Conservation (phyloP, 1,140 invertebrate genomes). For the Ostrea edulis region DNA sequence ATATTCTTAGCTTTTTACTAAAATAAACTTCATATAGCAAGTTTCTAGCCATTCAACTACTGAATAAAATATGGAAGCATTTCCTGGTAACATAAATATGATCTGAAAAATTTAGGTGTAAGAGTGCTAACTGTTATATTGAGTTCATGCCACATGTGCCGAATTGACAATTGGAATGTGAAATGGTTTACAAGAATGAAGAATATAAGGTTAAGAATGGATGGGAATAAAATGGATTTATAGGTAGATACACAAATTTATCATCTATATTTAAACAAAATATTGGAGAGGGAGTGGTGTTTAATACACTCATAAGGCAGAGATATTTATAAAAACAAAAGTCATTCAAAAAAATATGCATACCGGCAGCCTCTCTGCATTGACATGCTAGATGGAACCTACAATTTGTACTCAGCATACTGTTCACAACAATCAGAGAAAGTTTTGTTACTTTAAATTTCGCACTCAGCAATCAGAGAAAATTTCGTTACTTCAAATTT, state of each 20-base stretch:
- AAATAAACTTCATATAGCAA: neutral
- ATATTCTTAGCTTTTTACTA: no score
- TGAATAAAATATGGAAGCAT: neutral
- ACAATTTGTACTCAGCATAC: neutral
- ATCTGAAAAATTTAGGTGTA: neutral
- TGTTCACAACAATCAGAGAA: neutral
- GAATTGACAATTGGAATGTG: neutral
- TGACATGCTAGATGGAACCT: constrained; percentile 5
- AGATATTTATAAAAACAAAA: neutral
- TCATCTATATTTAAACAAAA: neutral
- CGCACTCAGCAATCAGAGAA: no score
- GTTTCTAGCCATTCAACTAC: neutral
- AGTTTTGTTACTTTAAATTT: no score
- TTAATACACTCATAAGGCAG: no score
- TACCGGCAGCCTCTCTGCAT: neutral
- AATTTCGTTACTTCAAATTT: no score
- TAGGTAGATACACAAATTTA: neutral
- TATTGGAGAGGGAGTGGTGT: no score
- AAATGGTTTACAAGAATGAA: no score
- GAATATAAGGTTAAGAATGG: neutral
- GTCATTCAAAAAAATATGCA: neutral
- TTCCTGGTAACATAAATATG: neutral
- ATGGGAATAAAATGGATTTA: neutral
- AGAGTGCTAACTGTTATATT: neutral
- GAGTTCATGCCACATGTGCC: neutral